Evolutionary conservation across 2,797 vertebrate species (phyloP).

Genomic region (Alectoris magna): DNA sequence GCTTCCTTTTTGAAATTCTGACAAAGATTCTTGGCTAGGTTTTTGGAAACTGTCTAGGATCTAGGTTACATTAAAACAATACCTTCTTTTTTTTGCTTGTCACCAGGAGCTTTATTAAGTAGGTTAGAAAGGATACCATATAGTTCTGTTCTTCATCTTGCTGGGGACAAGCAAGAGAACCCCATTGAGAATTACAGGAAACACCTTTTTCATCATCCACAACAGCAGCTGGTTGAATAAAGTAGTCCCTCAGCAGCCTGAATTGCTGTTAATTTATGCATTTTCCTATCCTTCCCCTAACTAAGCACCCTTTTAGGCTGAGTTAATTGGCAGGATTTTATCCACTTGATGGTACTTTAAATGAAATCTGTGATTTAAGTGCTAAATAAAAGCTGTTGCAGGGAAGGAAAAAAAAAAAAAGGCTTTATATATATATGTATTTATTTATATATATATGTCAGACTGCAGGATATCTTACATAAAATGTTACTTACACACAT

Average conservation of each 20-base stretch:
- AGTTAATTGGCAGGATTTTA: constrained; percentile 5
- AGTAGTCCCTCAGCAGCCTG: background rate
- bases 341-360: background rate
- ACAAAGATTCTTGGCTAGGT: constrained; percentile 45
- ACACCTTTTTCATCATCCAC: constrained; percentile 17
- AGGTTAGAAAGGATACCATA: background rate
- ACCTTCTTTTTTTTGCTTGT: background rate
- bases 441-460: background rate
- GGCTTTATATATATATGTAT: background rate
- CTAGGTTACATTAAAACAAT: constrained; percentile 23
- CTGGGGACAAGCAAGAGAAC: background rate
- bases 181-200: background rate
- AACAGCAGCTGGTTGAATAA: constrained; percentile 21
- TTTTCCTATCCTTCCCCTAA: background rate
- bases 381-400: constrained; percentile 8
- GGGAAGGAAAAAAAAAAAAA: constrained; percentile 11
- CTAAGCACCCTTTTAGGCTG: background rate
- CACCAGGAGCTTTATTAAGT: background rate
- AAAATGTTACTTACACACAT: background rate
- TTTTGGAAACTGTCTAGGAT: constrained; percentile 43
- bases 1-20: constrained; percentile 40
- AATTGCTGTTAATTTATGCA: constrained; percentile 25
- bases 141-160: constrained; percentile 16
- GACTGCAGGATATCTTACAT: constrained; percentile 2
- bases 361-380: constrained; percentile 24